Percentiles rank a stretch among this genome's conserved stretches.
Conservation (phyloP, 2,113 vertebrate genomes). For the Marcusenius ussheri region DNA sequence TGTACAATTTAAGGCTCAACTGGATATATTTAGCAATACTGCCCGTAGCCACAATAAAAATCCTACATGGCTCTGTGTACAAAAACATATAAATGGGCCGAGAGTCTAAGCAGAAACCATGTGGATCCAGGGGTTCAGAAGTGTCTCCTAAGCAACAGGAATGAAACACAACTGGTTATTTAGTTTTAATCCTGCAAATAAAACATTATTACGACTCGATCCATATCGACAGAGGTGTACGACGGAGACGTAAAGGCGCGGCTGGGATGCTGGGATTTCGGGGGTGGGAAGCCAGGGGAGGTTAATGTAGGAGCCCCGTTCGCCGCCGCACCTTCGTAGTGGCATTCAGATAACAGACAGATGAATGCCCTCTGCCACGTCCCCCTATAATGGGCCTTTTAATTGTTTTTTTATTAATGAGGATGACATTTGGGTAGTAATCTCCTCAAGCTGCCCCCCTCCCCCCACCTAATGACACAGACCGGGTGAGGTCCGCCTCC, state of each 20-base stretch:
- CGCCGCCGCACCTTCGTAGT: conserved; percentile 73
- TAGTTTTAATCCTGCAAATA: background rate
- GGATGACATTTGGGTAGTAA: conserved; percentile 67
- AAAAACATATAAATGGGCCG: background rate
- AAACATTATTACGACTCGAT: background rate
- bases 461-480: conserved; percentile 29
- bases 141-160: background rate
- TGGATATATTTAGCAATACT: background rate
- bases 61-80: background rate
- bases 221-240: background rate
- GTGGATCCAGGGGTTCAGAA: background rate
- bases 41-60: background rate
- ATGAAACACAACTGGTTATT: background rate
- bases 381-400: conserved; percentile 62
- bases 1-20: background rate
- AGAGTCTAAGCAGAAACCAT: background rate
- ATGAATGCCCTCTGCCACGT: conserved; percentile 69
- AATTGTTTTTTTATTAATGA: conserved; percentile 73
- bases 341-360: conserved; percentile 78
- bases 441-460: conserved; percentile 43
- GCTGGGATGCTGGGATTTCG: conserved; percentile 31
- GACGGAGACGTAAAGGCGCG: background rate
- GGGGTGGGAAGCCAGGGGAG: conserved; percentile 67
- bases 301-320: conserved; percentile 63
- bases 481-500: conserved; percentile 36